Percentiles rank a stretch among this genome's conserved stretches.
Conservation (phyloP, 1,140 invertebrate genomes). For the Bemisia tabaci region DNA sequence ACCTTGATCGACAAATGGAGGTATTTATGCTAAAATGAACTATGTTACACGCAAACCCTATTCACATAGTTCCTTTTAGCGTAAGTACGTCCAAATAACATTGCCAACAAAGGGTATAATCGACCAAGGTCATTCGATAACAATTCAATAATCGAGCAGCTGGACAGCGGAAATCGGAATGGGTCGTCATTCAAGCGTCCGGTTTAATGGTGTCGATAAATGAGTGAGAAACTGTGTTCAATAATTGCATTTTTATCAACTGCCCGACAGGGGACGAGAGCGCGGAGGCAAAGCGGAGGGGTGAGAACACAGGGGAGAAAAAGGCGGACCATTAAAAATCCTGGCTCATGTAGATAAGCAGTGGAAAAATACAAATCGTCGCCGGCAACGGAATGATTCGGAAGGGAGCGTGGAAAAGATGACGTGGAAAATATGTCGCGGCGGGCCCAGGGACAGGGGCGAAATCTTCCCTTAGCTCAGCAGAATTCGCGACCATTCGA, state of each 20-base stretch:
- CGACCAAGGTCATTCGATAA: too few relatives aligned
- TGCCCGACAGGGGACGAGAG: neutral
- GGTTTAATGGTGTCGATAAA: neutral
- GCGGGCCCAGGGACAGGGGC: too few relatives aligned
- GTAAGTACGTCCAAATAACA: too few relatives aligned
- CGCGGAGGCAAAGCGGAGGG: neutral
- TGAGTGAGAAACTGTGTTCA: neutral
- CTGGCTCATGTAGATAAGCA: neutral
- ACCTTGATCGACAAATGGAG: too few relatives aligned
- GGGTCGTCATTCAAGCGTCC: neutral
- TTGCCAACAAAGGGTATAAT: too few relatives aligned
- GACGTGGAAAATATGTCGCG: neutral
- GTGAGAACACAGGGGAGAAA: neutral
- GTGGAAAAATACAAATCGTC: neutral
- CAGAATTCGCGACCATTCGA: neutral
- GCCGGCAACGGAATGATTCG: neutral
- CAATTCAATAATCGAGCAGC: too few relatives aligned
- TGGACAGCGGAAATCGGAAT: neutral
- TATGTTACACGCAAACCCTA: too few relatives aligned
- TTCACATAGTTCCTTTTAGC: too few relatives aligned
- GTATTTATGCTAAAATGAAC: too few relatives aligned
- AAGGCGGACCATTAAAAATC: neutral
- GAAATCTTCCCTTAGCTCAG: neutral
- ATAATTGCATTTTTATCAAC: neutral
- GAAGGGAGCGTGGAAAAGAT: neutral